A percentile compares a stretch with the other conserved stretches of the same genome.
Conservation (phyloP, 2,113 vertebrate species). For the Leptobrachium leishanense region DNA sequence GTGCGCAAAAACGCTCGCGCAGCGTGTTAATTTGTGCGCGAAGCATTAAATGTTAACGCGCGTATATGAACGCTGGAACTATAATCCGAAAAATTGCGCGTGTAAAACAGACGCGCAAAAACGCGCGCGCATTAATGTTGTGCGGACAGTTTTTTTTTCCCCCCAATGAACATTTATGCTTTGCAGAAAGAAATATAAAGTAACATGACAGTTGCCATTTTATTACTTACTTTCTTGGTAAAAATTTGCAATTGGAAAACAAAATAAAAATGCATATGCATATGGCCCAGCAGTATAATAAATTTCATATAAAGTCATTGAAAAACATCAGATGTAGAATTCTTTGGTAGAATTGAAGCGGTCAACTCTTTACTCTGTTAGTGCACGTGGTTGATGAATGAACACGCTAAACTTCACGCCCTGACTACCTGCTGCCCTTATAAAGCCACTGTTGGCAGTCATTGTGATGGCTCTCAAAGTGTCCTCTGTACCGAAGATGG, state of each 20-base stretch:
- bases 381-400: conserved; percentile 87
- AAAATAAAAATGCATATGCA: neutral
- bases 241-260: neutral
- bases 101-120: no score
- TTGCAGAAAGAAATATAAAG: no score
- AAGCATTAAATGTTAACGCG: no score
- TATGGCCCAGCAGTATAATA: neutral
- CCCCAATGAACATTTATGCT: no score
- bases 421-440: conserved; percentile 91
- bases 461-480: conserved; percentile 86
- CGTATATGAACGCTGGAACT: no score
- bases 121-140: no score
- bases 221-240: neutral
- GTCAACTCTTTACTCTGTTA: conserved; percentile 91
- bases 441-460: conserved; percentile 94
- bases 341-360: conserved; percentile 75
- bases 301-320: neutral
- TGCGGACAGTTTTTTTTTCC: no score
- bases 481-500: conserved; percentile 94
- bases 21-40: no score
- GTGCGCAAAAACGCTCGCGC: no score
- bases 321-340: conserved; percentile 19
- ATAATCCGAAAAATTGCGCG: no score
- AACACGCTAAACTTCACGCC: conserved; percentile 93
- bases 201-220: no score